These are phyloP conservation scores for Halocaridina rubra DNA, from an alignment of 2,888 invertebrate species.

Conservation along the genomic window DNA sequence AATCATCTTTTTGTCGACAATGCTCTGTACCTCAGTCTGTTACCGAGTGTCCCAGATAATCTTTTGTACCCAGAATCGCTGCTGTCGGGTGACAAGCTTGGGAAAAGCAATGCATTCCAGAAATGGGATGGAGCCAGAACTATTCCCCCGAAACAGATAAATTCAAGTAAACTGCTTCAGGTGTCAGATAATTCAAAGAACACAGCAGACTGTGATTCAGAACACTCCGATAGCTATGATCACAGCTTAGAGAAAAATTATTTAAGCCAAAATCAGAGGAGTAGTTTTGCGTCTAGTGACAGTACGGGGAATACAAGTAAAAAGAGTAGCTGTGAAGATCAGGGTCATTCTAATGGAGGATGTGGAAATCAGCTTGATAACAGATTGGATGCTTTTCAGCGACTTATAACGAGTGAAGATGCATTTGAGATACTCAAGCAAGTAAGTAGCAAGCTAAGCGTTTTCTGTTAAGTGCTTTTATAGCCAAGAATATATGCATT, in stretches of 20 bases:
- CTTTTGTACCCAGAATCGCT: slow-evolving; percentile 19
- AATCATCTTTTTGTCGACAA: slow-evolving; percentile 47
- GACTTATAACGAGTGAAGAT: slow-evolving; percentile 37
- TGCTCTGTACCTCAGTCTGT: slow-evolving; percentile 46
- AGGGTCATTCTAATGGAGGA: neutral
- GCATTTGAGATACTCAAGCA: slow-evolving; percentile 34
- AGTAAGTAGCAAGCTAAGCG: no score
- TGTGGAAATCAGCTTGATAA: neutral
- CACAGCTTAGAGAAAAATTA: neutral
- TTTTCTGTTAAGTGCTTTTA: no score
- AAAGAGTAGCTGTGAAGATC: neutral
- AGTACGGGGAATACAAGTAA: neutral
- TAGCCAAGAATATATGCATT: no score
- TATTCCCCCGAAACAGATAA: neutral
- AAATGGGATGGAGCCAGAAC: neutral
- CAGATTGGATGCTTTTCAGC: slow-evolving; percentile 22
- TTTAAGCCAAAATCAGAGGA: neutral
- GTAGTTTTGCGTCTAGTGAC: neutral
- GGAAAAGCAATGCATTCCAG: neutral
- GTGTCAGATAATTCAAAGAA: neutral
- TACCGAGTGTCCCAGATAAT: slow-evolving; percentile 36
- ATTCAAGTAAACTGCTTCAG: neutral
- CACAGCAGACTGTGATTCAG: neutral
- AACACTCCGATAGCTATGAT: neutral
- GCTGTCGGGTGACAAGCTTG: neutral